Evolutionary conservation across 2,797 vertebrate species (phyloP).

Genomic region (Lacerta viridis): DNA sequence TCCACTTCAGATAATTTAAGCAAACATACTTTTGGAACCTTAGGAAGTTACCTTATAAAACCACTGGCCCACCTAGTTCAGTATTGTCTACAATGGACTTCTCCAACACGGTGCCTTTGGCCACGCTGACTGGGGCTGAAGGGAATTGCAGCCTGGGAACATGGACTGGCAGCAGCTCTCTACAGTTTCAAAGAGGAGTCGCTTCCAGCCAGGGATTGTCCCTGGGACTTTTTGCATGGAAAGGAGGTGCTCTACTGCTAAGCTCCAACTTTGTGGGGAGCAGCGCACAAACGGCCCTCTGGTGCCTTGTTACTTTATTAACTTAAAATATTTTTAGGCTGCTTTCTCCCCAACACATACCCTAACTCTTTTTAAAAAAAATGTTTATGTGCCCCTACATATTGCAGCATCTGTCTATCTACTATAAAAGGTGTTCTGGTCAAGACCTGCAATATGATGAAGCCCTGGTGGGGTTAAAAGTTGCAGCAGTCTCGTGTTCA

Average conservation of each 20-base stretch:
- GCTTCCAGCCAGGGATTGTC: no score
- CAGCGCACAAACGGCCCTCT: neutral
- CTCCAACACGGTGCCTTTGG: no score
- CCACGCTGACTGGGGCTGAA: neutral
- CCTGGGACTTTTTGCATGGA: neutral
- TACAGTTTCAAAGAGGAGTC: neutral
- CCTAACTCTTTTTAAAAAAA: neutral
- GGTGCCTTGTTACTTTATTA: neutral
- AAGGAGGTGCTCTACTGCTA: neutral
- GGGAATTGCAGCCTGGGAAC: neutral
- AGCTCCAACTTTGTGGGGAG: neutral
- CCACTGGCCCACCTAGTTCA: neutral
- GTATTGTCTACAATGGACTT: neutral
- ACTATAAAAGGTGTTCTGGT: neutral
- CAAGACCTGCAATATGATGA: slow-evolving; percentile 38
- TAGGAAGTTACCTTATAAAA: neutral
- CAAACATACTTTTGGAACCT: neutral
- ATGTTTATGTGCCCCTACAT: neutral
- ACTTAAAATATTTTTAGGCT: no score
- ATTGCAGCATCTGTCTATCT: neutral
- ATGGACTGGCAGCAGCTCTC: neutral
- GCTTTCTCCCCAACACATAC: slow-evolving; percentile 33
- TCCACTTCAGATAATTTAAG: neutral
- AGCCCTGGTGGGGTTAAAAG: slow-evolving; percentile 56
- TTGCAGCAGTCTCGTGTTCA: slow-evolving; percentile 39